Percentiles rank a stretch among this genome's conserved stretches.
phyloP scores from a whole-genome alignment of 2,113 vertebrate genomes.

The Nesoenas mayeri region DNA sequence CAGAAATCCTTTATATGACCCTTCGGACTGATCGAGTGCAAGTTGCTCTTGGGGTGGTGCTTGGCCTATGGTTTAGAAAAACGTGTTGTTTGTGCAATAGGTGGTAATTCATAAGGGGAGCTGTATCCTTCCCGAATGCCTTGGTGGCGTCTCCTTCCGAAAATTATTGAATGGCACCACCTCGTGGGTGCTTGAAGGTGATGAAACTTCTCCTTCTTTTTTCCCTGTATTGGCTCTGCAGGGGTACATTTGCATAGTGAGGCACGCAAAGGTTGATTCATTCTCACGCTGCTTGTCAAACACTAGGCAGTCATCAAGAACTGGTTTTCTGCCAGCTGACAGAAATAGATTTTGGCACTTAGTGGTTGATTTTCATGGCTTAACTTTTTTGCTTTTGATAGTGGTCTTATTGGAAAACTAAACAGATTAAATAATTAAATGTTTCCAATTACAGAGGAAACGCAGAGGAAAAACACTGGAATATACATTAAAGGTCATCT shows the following conservation, averaged over 20 bases:
- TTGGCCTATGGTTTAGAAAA: not conserved
- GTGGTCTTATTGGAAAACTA: not conserved
- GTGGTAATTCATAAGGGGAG: not conserved
- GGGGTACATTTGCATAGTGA: not conserved
- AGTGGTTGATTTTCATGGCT: not conserved
- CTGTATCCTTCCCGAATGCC: not conserved
- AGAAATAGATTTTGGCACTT: not conserved
- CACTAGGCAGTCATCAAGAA: not conserved
- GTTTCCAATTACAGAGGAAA: not conserved
- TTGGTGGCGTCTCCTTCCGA: not conserved
- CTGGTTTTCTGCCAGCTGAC: not conserved
- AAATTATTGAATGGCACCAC: conserved; percentile 53
- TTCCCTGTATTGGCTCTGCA: too few species aligned
- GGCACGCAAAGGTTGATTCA: not conserved
- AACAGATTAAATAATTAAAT: not conserved
- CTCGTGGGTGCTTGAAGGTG: conserved; percentile 2
- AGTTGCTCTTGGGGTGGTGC: not conserved
- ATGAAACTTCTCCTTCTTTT: not conserved
- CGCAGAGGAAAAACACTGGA: not conserved
- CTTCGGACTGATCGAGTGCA: not conserved
- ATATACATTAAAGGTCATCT: not conserved
- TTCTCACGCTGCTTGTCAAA: not conserved
- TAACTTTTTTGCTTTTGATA: not conserved
- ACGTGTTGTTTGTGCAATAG: not conserved
- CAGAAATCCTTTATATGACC: not conserved